These are phyloP conservation scores for Agriotes lineatus DNA, from an alignment of 2,888 invertebrate species.

Conservation along the genomic window DNA sequence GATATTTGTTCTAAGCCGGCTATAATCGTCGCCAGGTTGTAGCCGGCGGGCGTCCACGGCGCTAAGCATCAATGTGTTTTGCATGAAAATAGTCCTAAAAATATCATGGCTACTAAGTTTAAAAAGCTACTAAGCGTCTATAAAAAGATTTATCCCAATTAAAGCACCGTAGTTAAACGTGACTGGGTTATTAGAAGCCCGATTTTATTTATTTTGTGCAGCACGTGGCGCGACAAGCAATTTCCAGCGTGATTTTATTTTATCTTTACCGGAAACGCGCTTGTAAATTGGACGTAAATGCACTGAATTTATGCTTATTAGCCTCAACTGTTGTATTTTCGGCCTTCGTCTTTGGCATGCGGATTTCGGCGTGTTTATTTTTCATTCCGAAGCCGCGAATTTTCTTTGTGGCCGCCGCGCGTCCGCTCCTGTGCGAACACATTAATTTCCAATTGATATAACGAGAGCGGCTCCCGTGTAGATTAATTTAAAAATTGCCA, in stretches of 20 bases:
- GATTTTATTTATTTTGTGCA: constrained; percentile 43
- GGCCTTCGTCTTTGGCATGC: neutral
- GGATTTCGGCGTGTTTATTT: constrained; percentile 11
- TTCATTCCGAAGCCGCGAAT: constrained; percentile 6
- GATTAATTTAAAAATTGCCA: constrained; percentile 11
- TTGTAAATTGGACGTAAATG: constrained; percentile 41
- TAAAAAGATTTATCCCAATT: constrained; percentile 47
- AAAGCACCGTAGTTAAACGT: constrained; percentile 41
- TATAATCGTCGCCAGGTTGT: too few species aligned
- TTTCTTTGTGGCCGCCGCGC: too few species aligned
- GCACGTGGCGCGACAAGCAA: constrained; percentile 47
- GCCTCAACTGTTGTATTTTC: constrained; percentile 25
- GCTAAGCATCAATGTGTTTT: neutral
- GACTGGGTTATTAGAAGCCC: constrained; percentile 41
- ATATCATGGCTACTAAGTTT: constrained; percentile 3
- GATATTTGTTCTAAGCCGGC: too few species aligned
- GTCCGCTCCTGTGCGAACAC: too few species aligned
- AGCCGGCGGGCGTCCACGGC: too few species aligned
- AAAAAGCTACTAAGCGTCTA: constrained; percentile 43
- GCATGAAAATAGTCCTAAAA: neutral
- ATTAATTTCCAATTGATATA: constrained; percentile 21
- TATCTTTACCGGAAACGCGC: constrained; percentile 44
- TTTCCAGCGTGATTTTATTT: constrained; percentile 42
- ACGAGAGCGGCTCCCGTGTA: neutral
- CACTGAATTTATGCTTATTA: constrained; percentile 37